Conservation (phyloP, 2,888 invertebrate genomes). For the Lasioglossum calceatum region DNA sequence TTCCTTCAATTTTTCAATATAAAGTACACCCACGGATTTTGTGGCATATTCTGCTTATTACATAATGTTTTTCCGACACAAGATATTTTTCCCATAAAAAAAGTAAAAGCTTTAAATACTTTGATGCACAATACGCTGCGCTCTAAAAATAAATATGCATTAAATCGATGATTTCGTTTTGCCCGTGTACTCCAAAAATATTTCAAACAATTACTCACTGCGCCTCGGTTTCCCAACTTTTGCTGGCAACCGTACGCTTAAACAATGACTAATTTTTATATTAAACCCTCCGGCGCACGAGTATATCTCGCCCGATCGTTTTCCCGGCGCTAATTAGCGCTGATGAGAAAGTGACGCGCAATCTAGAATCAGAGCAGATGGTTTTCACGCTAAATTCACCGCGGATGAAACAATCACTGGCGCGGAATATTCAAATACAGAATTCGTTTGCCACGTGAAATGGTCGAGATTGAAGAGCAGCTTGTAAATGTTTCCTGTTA, state of each 20-base stretch:
- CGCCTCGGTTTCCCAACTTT: background rate
- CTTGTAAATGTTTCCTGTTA: conserved; percentile 21
- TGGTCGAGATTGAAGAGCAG: conserved; percentile 38
- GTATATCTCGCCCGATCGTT: conserved; percentile 19
- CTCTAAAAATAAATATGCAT: background rate
- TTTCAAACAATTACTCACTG: background rate
- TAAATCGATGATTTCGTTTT: background rate
- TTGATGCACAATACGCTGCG: background rate
- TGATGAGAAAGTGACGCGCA: conserved; percentile 37
- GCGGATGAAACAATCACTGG: conserved; percentile 15
- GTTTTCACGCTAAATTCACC: conserved; percentile 6
- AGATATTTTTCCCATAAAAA: background rate
- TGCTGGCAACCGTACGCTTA: background rate
- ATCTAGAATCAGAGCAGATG: conserved; percentile 33
- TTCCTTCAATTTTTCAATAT: background rate
- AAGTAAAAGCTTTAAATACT: background rate
- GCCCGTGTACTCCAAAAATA: background rate
- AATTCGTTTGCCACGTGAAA: conserved; percentile 7
- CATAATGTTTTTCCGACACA: background rate
- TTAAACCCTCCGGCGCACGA: conserved; percentile 10
- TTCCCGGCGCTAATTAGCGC: conserved; percentile 55
- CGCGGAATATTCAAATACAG: conserved; percentile 2
- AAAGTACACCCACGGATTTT: background rate
- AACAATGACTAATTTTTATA: conserved; percentile 37
- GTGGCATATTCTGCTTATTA: background rate